A percentile compares a stretch with the other conserved stretches of the same genome.
Conservation (phyloP, 1,140 invertebrate genomes). For the Bombus polaris region DNA sequence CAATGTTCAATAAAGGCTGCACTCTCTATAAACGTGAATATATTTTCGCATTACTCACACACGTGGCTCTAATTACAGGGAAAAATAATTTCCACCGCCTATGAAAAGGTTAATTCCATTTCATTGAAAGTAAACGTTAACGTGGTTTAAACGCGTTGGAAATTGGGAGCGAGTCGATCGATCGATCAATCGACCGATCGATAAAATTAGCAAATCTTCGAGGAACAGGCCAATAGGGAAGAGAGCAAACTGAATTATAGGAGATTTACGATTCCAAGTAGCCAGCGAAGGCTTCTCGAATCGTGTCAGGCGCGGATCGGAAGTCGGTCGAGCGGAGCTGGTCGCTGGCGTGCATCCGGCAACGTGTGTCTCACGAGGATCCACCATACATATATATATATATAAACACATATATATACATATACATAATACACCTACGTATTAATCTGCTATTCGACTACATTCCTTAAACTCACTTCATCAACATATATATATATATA, state of each 20-base stretch:
- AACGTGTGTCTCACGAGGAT: conserved; percentile 14
- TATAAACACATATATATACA: background rate
- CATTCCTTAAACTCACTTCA: background rate
- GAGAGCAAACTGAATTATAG: conserved; percentile 18
- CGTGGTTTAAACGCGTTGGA: background rate
- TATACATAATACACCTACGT: background rate
- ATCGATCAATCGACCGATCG: too few species aligned
- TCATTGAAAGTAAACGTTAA: background rate
- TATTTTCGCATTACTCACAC: too few species aligned
- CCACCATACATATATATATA: conserved; percentile 23
- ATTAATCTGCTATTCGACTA: background rate
- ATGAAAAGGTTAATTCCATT: background rate
- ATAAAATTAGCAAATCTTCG: conserved; percentile 7
- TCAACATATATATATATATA: background rate
- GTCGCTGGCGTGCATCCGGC: conserved; percentile 39
- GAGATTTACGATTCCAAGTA: conserved; percentile 36
- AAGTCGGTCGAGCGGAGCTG: conserved; percentile 15
- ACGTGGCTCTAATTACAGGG: background rate
- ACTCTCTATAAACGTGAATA: background rate
- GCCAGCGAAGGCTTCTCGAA: background rate
- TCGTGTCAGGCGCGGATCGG: conserved; percentile 16
- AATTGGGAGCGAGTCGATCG: background rate
- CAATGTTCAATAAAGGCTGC: background rate
- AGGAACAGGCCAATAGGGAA: conserved; percentile 15
- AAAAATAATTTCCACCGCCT: background rate